A percentile compares a stretch with the other conserved stretches of the same genome.
Evolutionary conservation across 2,113 vertebrate genomes (phyloP).

Genomic region (Garra rufa): DNA sequence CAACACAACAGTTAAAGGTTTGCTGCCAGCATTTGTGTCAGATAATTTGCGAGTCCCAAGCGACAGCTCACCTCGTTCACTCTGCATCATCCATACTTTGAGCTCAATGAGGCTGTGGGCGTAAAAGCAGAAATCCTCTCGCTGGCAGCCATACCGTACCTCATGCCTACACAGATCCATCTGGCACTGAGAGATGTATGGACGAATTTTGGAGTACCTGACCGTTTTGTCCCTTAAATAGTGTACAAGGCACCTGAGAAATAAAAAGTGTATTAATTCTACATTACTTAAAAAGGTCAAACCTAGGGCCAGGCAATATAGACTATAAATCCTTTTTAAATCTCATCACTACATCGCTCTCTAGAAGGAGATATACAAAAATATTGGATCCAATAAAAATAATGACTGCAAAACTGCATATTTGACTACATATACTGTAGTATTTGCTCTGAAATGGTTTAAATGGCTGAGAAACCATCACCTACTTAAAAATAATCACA

Average conservation of each 20-base stretch:
- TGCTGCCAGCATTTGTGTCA: background rate
- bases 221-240: slow-evolving; percentile 90
- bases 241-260: slow-evolving; percentile 94
- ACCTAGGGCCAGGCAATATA: background rate
- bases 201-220: slow-evolving; percentile 93
- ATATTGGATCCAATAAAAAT: background rate
- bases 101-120: slow-evolving; percentile 96
- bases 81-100: slow-evolving; percentile 97
- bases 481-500: background rate
- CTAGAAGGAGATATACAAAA: background rate
- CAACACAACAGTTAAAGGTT: background rate
- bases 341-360: background rate
- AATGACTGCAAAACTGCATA: background rate
- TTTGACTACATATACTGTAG: background rate
- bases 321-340: background rate
- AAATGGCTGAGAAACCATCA: background rate
- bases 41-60: background rate
- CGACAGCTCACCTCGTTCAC: slow-evolving; percentile 78
- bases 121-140: slow-evolving; percentile 94
- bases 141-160: slow-evolving; percentile 90
- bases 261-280: background rate
- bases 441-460: background rate
- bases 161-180: slow-evolving; percentile 95
- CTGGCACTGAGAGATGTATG: slow-evolving; percentile 79
- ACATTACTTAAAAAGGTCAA: background rate